These are phyloP conservation scores for Drosophila seclusa DNA, from an alignment of 2,888 invertebrate genomes.

Conservation along the genomic window DNA sequence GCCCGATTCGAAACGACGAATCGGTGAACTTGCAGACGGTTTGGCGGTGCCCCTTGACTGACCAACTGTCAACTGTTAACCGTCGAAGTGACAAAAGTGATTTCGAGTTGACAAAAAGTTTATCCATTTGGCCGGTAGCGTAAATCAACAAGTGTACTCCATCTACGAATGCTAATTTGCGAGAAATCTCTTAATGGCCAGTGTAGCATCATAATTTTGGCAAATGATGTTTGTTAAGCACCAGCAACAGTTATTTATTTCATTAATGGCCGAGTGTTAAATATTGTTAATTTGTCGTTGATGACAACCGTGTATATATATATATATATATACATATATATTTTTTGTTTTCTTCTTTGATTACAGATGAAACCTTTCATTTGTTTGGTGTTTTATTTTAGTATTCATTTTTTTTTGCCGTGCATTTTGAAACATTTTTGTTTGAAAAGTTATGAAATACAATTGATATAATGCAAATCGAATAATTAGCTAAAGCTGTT, in stretches of 20 bases:
- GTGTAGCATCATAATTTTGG: constrained; percentile 17
- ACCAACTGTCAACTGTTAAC: not conserved
- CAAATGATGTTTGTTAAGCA: constrained; percentile 32
- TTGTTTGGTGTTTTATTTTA: constrained; percentile 19
- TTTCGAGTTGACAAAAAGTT: constrained; percentile 10
- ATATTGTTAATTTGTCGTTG: constrained; percentile 35
- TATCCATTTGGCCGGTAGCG: constrained; percentile 22
- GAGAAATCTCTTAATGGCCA: constrained; percentile 24
- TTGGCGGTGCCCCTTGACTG: constrained; percentile 4
- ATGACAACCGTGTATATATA: constrained; percentile 16
- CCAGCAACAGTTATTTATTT: constrained; percentile 46
- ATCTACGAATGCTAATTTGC: constrained; percentile 28
- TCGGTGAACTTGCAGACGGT: constrained; percentile 13
- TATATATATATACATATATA: not conserved
- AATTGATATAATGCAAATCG: constrained; percentile 47
- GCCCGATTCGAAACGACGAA: constrained; percentile 11
- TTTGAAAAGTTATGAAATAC: constrained; percentile 50
- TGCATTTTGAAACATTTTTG: constrained; percentile 26
- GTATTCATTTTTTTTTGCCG: constrained; percentile 4
- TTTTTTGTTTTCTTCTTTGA: constrained; percentile 21
- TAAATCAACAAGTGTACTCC: constrained; percentile 14
- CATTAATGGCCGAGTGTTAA: constrained; percentile 43
- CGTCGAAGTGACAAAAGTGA: constrained; percentile 22
- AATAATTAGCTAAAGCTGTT: constrained; percentile 38
- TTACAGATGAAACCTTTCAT: constrained; percentile 2